Conservation (phyloP, 2,113 vertebrate species). For the Aptenodytes forsteri region DNA sequence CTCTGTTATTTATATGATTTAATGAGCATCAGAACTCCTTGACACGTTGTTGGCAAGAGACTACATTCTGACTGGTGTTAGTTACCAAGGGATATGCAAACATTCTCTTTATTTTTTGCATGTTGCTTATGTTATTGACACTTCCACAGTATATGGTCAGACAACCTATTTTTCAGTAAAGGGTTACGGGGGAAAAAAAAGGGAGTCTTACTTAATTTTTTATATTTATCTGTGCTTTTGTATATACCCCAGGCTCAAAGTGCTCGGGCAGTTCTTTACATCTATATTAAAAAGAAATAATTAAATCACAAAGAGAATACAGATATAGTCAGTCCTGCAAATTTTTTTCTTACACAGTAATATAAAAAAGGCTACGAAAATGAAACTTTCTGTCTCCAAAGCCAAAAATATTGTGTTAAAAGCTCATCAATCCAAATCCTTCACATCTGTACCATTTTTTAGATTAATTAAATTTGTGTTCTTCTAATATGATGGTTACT, state of each 20-base stretch:
- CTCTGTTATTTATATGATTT: not conserved
- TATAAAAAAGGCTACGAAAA: not conserved
- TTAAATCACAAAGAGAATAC: not conserved
- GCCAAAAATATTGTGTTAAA: not conserved
- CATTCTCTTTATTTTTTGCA: not conserved
- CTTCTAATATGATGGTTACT: not conserved
- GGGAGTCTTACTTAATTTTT: not conserved
- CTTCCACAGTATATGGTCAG: not conserved
- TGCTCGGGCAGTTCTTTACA: not conserved
- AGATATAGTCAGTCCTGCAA: not conserved
- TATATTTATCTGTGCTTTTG: not conserved
- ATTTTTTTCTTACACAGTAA: not conserved
- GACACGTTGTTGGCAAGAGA: not conserved
- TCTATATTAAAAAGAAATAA: not conserved
- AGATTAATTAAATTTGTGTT: not conserved
- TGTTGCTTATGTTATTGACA: not conserved
- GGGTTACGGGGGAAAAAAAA: not conserved
- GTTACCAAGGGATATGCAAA: not conserved
- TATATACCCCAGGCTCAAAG: not conserved
- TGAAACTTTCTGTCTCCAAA: not conserved
- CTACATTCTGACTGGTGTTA: not conserved
- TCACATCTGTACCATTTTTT: not conserved
- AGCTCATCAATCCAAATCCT: not conserved
- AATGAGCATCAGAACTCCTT: not conserved
- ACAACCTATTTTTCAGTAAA: not conserved